A percentile compares a stretch with the other conserved stretches of the same genome.
Conservation (phyloP, 2,113 vertebrate species). For the Dromiciops gliroides region DNA sequence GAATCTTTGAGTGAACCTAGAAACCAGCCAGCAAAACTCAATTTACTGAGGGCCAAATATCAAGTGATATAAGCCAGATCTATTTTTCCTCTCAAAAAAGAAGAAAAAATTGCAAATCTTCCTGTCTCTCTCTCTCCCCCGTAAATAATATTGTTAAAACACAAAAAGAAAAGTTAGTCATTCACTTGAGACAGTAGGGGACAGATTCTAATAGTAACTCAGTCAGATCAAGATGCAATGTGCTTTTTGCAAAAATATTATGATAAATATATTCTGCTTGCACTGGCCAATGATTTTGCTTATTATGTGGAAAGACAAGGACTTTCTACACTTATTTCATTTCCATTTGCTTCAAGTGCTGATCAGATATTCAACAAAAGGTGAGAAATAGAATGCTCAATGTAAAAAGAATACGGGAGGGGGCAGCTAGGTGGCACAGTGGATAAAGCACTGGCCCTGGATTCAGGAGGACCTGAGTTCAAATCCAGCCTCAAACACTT, state of each 20-base stretch:
- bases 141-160: background rate
- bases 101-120: background rate
- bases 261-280: background rate
- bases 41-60: background rate
- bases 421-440: too few species aligned
- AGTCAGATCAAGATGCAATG: background rate
- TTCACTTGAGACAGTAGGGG: background rate
- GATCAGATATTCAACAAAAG: background rate
- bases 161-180: background rate
- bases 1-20: background rate
- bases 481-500: too few species aligned
- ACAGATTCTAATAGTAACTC: background rate
- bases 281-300: background rate
- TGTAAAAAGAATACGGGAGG: background rate
- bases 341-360: background rate
- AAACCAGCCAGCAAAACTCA: background rate
- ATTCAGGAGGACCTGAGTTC: too few species aligned
- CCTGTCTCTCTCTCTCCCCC: background rate
- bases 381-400: background rate
- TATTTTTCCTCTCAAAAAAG: background rate
- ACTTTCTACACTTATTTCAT: background rate
- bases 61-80: background rate
- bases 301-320: background rate
- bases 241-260: conserved; percentile 1
- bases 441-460: too few species aligned